phyloP scores from a whole-genome alignment of 2,113 vertebrate genomes.

The Lanius ludovicianus region DNA sequence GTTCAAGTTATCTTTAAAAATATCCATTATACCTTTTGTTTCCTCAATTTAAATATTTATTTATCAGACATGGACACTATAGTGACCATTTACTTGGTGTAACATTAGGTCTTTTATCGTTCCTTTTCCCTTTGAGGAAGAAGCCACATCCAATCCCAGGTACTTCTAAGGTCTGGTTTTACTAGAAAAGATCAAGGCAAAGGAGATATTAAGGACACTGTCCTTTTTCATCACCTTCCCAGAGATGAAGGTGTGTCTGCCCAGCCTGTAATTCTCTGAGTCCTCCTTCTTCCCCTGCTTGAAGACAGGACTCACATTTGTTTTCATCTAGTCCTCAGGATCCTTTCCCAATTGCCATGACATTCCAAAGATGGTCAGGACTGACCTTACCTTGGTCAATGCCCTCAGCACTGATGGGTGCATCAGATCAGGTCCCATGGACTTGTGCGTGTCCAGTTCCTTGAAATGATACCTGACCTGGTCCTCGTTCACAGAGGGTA shows the following conservation, averaged over 20 bases:
- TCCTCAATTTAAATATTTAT: not conserved
- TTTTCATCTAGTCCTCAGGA: not conserved
- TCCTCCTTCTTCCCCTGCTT: not conserved
- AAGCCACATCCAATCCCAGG: not conserved
- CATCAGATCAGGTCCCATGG: not conserved
- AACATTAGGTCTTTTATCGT: not conserved
- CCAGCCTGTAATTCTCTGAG: not conserved
- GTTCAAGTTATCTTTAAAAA: not conserved
- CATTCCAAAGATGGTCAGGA: not conserved
- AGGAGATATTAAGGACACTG: not conserved
- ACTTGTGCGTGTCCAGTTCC: not conserved
- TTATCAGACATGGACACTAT: not conserved
- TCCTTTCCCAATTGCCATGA: accelerated
- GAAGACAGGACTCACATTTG: not conserved
- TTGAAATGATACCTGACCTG: not conserved
- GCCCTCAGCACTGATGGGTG: not conserved
- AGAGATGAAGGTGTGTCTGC: not conserved
- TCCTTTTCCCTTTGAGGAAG: not conserved
- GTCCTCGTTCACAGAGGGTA: not conserved
- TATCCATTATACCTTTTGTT: not conserved
- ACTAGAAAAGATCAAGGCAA: not conserved
- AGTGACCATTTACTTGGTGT: not conserved
- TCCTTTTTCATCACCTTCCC: not conserved
- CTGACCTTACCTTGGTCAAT: not conserved
- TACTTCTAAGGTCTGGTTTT: not conserved